Evolutionary conservation across 2,113 vertebrate genomes (phyloP).

Genomic region (Burhinus bistriatus): DNA sequence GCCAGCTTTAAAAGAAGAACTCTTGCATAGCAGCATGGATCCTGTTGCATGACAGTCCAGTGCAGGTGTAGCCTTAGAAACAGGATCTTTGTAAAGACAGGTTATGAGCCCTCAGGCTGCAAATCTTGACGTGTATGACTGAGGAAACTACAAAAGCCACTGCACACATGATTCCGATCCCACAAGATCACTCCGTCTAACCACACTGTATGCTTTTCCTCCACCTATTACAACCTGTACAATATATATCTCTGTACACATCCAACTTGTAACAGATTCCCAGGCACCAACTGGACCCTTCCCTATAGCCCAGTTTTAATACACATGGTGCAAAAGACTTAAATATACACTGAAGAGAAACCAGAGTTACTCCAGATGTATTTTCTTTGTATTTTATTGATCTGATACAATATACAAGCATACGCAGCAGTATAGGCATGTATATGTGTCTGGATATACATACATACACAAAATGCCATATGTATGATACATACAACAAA

Average conservation of each 20-base stretch:
- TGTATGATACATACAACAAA: conserved; percentile 12
- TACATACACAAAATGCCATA: not conserved
- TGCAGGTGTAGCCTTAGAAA: not conserved
- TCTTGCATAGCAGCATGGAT: not conserved
- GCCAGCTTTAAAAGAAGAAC: not conserved
- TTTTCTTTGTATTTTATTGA: conserved; percentile 28
- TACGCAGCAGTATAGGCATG: not conserved
- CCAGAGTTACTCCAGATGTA: not conserved
- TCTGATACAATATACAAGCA: conserved; percentile 23
- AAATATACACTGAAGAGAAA: not conserved
- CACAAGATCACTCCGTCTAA: not conserved
- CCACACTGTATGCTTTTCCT: not conserved
- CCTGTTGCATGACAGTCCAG: not conserved
- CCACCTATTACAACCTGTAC: not conserved
- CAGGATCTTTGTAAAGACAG: not conserved
- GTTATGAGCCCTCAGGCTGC: not conserved
- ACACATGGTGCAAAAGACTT: not conserved
- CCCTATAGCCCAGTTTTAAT: not conserved
- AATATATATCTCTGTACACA: not conserved
- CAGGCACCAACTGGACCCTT: not conserved
- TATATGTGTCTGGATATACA: not conserved
- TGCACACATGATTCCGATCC: not conserved
- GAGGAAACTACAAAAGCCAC: not conserved
- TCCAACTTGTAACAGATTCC: not conserved
- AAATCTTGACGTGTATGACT: not conserved